phyloP scores from a whole-genome alignment of 2,888 invertebrate genomes.

The Capitulum mitella region DNA sequence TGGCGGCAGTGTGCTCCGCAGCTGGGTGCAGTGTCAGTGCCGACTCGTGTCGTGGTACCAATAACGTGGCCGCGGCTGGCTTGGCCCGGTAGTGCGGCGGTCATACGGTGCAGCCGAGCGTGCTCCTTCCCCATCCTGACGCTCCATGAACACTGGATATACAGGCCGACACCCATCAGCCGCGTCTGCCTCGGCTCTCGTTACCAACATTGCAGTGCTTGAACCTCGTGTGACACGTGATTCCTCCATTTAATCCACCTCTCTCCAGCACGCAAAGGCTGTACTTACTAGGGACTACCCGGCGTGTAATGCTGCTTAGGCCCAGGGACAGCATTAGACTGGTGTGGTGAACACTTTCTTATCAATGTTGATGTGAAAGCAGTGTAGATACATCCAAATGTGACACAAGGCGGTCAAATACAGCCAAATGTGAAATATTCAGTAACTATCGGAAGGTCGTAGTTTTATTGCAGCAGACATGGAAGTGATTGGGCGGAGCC shows the following conservation, averaged over 20 bases:
- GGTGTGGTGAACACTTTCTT: conserved; percentile 16
- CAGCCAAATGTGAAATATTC: conserved; percentile 1
- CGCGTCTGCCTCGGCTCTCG: background rate
- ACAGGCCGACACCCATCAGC: too few species aligned
- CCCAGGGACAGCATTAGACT: background rate
- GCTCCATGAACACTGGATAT: too few species aligned
- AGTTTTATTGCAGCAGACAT: background rate
- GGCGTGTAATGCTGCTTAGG: background rate
- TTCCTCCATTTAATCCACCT: background rate
- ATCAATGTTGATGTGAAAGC: conserved; percentile 5
- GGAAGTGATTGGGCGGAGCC: background rate
- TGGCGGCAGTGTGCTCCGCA: too few species aligned
- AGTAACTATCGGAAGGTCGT: background rate
- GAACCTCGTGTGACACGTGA: background rate
- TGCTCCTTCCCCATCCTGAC: too few species aligned
- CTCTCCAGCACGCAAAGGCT: background rate
- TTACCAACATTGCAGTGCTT: too few species aligned
- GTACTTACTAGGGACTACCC: background rate
- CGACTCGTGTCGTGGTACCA: background rate
- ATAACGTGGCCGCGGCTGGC: background rate
- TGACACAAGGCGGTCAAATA: too few species aligned
- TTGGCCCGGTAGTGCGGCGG: too few species aligned
- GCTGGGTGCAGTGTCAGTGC: too few species aligned
- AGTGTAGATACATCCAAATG: conserved; percentile 12
- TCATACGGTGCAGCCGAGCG: too few species aligned